phyloP scores from a whole-genome alignment of 2,113 vertebrate species.

The Cisticola juncidis region DNA sequence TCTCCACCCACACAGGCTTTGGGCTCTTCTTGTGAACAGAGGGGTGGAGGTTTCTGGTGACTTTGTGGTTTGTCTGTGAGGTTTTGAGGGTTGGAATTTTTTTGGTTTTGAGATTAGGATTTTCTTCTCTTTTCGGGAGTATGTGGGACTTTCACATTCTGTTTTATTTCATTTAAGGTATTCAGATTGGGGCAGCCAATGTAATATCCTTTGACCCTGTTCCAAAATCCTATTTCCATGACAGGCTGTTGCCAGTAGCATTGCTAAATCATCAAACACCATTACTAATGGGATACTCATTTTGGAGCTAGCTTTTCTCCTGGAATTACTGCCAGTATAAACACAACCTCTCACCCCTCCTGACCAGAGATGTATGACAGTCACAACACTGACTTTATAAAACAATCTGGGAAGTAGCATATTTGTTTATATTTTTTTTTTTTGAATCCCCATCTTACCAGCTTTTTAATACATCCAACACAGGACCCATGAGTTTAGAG shows the following conservation, averaged over 20 bases:
- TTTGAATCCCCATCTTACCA: not conserved
- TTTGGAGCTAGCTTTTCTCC: not conserved
- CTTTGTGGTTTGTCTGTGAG: not conserved
- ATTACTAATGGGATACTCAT: not conserved
- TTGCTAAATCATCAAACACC: not conserved
- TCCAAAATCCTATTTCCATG: not conserved
- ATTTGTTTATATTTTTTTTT: not conserved
- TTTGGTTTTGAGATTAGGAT: rapidly evolving
- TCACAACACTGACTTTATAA: not conserved
- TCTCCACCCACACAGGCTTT: not conserved
- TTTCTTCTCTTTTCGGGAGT: not conserved
- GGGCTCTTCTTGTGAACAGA: not conserved
- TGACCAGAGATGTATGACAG: not conserved
- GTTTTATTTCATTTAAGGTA: not conserved
- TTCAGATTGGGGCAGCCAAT: not conserved
- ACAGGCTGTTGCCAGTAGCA: not conserved
- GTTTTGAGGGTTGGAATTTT: not conserved
- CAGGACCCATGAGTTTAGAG: not conserved
- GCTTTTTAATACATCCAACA: not conserved
- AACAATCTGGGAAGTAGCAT: not conserved
- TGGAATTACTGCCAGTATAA: not conserved
- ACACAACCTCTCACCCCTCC: rapidly evolving
- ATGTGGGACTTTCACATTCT: not conserved
- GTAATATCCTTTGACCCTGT: rapidly evolving
- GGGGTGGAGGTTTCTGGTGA: rapidly evolving